These are phyloP conservation scores for Patella caerulea DNA, from an alignment of 2,888 invertebrate species.

Conservation along the genomic window DNA sequence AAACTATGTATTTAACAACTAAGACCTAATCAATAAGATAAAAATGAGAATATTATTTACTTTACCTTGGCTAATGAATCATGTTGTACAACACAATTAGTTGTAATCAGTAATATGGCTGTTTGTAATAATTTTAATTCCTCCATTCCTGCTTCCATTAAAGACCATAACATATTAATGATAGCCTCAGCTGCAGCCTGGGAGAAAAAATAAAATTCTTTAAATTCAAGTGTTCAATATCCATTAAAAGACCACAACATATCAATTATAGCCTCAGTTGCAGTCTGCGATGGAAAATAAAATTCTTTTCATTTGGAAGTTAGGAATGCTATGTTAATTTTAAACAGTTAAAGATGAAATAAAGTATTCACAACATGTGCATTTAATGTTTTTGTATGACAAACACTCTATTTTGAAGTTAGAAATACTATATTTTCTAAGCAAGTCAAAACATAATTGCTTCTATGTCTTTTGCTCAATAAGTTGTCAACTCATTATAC, in stretches of 20 bases:
- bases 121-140: constrained; percentile 97
- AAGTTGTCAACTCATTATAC: no score
- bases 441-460: no score
- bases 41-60: not conserved
- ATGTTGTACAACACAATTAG: constrained; percentile 95
- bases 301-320: not conserved
- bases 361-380: no score
- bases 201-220: constrained; percentile 19
- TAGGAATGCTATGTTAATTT: no score
- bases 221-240: constrained; percentile 68
- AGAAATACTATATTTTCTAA: no score
- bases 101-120: constrained; percentile 92
- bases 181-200: constrained; percentile 91
- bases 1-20: no score
- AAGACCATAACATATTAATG: constrained; percentile 89
- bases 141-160: constrained; percentile 94
- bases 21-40: no score
- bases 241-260: constrained; percentile 92
- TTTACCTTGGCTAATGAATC: constrained; percentile 92
- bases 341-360: no score
- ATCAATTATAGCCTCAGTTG: constrained; percentile 92
- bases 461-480: no score
- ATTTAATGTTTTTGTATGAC: no score
- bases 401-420: no score
- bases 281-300: constrained; percentile 75